Conservation (phyloP, 2,797 vertebrate genomes). For the Pseudocheirus occidentalis region DNA sequence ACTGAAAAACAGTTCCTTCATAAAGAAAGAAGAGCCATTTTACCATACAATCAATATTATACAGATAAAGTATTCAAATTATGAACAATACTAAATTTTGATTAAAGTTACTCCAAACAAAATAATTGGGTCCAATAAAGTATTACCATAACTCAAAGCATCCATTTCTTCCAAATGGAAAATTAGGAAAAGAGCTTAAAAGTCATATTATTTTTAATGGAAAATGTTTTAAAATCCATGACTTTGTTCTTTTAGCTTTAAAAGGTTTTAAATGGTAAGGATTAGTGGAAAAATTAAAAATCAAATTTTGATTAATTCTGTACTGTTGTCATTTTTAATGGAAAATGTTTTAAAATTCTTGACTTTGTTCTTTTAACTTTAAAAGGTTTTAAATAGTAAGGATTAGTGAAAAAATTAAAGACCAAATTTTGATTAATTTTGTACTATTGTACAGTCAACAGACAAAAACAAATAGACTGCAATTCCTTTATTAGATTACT, state of each 20-base stretch:
- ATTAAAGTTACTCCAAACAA: constrained; percentile 15
- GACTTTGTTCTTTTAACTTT: constrained; percentile 72
- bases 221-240: constrained; percentile 64
- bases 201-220: constrained; percentile 53
- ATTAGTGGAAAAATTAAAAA: constrained; percentile 62
- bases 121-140: background rate
- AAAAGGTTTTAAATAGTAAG: constrained; percentile 68
- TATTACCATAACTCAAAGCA: constrained; percentile 48
- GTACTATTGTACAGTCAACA: constrained; percentile 60
- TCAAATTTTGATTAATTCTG: constrained; percentile 65
- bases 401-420: constrained; percentile 60
- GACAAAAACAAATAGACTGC: constrained; percentile 54
- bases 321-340: constrained; percentile 53
- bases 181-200: constrained; percentile 61
- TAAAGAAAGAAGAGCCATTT: background rate
- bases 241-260: constrained; percentile 72
- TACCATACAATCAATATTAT: background rate
- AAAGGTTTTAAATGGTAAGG: constrained; percentile 67
- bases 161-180: constrained; percentile 50
- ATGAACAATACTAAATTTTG: background rate
- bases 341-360: constrained; percentile 65
- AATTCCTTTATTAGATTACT: constrained; percentile 71
- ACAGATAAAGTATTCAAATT: background rate
- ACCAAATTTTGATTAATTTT: constrained; percentile 67
- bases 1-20: background rate